Conservation (phyloP, 2,797 vertebrate species). For the Erethizon dorsatum region DNA sequence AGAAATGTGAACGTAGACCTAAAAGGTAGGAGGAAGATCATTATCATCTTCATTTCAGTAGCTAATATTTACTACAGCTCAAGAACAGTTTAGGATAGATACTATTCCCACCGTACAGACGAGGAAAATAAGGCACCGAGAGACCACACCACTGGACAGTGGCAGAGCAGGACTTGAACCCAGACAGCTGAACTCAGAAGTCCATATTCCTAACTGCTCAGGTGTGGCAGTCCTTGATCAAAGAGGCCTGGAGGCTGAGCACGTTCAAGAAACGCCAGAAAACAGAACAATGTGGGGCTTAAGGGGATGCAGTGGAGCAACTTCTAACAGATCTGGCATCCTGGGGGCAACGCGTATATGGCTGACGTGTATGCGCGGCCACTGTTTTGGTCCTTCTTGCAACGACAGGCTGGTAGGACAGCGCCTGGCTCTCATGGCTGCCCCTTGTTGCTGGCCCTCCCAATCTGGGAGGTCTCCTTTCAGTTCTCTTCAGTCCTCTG, state of each 20-base stretch:
- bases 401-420: neutral
- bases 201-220: neutral
- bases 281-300: neutral
- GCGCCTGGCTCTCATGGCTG: neutral
- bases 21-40: neutral
- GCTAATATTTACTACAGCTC: neutral
- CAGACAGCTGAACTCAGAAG: neutral
- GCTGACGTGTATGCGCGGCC: neutral
- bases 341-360: fast-evolving
- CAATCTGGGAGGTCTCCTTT: neutral
- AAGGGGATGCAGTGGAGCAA: too few species aligned
- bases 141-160: neutral
- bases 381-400: neutral
- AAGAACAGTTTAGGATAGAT: neutral
- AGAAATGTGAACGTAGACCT: neutral
- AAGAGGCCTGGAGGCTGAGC: neutral
- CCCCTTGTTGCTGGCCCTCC: neutral
- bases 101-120: neutral
- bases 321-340: neutral
- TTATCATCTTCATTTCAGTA: neutral
- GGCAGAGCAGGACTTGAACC: neutral
- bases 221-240: fast-evolving
- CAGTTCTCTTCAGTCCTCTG: neutral
- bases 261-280: neutral
- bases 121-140: neutral